phyloP scores from a whole-genome alignment of 35 echinoderm and acorn worm genomes.

The Apostichopus japonicus region DNA sequence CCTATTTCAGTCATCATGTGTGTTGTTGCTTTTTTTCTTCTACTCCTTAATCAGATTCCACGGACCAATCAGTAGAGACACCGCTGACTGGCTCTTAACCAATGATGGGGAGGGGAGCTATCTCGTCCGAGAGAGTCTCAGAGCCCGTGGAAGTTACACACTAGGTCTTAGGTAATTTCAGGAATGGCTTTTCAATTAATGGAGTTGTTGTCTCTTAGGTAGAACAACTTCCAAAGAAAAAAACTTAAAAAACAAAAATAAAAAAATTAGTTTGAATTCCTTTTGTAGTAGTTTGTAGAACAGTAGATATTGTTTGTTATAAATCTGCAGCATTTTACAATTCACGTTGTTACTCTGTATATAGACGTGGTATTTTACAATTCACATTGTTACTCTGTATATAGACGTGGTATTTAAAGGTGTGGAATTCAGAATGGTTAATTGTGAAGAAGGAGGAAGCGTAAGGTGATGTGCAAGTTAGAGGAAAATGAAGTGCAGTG shows the following conservation, averaged over 20 bases:
- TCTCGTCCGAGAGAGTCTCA: constrained; percentile 87
- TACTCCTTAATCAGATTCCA: constrained; percentile 73
- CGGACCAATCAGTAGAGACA: constrained; percentile 88
- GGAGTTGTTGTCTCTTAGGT: neutral
- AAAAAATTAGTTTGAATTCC: neutral
- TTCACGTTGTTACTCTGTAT: no score
- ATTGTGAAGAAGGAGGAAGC: no score
- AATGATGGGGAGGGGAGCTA: constrained; percentile 96
- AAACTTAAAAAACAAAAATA: neutral
- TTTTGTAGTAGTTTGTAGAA: no score
- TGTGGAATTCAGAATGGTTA: no score
- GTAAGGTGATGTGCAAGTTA: no score
- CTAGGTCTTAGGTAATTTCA: constrained; percentile 82
- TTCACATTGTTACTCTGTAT: no score
- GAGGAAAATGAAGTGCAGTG: no score
- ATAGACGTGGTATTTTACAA: no score
- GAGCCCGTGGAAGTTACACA: constrained; percentile 90
- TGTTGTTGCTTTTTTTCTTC: neutral
- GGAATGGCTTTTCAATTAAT: neutral
- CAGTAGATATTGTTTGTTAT: no score
- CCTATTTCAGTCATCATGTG: no score
- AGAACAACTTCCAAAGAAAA: neutral
- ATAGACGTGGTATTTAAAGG: no score
- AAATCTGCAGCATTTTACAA: no score
- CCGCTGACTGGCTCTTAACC: constrained; percentile 77